These are phyloP conservation scores for Bombus waltoni DNA, from an alignment of 1,140 invertebrate species.

Conservation along the genomic window DNA sequence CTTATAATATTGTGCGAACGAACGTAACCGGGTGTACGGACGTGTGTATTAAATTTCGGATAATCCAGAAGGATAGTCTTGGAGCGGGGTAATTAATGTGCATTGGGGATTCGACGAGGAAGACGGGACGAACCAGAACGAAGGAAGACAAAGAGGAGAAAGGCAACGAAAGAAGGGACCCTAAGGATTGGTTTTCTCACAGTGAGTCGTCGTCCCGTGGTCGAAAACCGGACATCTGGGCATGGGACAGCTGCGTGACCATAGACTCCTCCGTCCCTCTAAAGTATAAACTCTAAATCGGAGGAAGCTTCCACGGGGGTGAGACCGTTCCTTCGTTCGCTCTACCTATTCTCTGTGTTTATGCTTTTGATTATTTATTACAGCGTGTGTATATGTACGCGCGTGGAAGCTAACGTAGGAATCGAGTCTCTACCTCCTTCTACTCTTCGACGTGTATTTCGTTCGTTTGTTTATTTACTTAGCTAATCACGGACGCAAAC, in stretches of 20 bases:
- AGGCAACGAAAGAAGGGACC: slow-evolving; percentile 58
- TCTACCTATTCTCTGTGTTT: neutral
- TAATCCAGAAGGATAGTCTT: slow-evolving; percentile 72
- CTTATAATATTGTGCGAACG: neutral
- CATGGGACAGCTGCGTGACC: slow-evolving; percentile 74
- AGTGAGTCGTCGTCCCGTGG: slow-evolving; percentile 64
- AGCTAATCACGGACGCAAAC: fast-evolving
- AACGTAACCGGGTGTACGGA: slow-evolving; percentile 44
- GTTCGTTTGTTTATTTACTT: too few species aligned
- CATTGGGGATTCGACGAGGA: slow-evolving; percentile 60
- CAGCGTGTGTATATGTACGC: too few species aligned
- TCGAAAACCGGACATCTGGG: slow-evolving; percentile 77
- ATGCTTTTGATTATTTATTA: neutral
- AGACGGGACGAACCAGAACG: slow-evolving; percentile 49
- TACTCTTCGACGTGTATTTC: fast-evolving
- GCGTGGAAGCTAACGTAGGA: neutral
- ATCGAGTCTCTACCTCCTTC: too few species aligned
- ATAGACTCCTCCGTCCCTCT: slow-evolving; percentile 28
- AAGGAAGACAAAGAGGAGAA: slow-evolving; percentile 62
- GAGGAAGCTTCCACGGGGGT: slow-evolving; percentile 50
- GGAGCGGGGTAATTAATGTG: slow-evolving; percentile 76
- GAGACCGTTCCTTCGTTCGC: slow-evolving; percentile 20
- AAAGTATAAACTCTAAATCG: neutral
- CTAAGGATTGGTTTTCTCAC: slow-evolving; percentile 76
- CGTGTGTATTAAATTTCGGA: slow-evolving; percentile 74